phyloP scores from a whole-genome alignment of 2,113 vertebrate genomes.

The Oreamnos americanus region DNA sequence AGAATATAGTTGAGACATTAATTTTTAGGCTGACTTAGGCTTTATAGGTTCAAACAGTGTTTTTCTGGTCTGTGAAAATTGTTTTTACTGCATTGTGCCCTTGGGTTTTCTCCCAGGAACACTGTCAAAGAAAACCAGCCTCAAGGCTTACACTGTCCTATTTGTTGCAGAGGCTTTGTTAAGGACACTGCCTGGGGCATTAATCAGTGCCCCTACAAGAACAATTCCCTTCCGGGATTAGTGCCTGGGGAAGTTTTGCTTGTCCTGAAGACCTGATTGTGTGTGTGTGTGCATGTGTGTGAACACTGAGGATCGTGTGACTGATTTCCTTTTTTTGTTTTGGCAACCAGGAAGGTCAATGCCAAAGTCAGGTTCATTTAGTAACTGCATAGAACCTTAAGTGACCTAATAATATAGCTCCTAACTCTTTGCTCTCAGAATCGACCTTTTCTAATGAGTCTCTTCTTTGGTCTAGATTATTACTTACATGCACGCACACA shows the following conservation, averaged over 20 bases:
- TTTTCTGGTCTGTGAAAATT: not conserved
- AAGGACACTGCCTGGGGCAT: not conserved
- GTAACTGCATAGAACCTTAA: not conserved
- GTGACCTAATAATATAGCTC: not conserved
- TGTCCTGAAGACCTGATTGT: not conserved
- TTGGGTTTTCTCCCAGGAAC: not conserved
- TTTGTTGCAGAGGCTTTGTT: not conserved
- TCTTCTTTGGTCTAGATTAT: not conserved
- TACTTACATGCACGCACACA: not conserved
- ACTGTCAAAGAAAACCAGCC: not conserved
- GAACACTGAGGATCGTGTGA: not conserved
- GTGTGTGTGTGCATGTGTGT: not conserved
- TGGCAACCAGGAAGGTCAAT: not conserved
- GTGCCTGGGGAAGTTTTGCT: not conserved
- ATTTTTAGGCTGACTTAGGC: not conserved
- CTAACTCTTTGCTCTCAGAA: not conserved
- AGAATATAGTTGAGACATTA: not conserved
- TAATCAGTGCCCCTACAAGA: not conserved
- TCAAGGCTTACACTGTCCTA: not conserved
- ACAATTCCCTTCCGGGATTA: not conserved
- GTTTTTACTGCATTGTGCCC: not conserved
- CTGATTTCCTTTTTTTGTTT: not conserved
- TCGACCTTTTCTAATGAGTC: not conserved
- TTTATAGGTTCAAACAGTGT: not conserved
- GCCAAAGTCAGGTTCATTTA: not conserved